Percentiles rank a stretch among this genome's conserved stretches.
These are phyloP conservation scores for Cariama cristata DNA, from an alignment of 2,113 vertebrate genomes.

Conservation along the genomic window DNA sequence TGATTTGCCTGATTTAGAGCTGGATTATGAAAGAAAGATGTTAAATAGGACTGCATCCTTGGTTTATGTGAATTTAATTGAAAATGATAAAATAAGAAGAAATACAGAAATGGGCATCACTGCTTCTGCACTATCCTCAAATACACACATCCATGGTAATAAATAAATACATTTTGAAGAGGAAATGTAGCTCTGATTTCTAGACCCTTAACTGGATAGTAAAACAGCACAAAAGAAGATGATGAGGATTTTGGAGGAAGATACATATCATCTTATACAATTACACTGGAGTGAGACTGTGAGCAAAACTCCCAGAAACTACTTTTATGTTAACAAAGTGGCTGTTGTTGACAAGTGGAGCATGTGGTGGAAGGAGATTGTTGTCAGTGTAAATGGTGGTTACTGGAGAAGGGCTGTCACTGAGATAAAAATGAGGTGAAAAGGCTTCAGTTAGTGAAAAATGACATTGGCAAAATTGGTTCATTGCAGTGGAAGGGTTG, in stretches of 20 bases:
- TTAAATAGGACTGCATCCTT: background rate
- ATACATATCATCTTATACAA: background rate
- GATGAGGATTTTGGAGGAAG: background rate
- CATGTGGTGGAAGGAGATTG: constrained; percentile 58
- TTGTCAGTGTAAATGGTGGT: constrained; percentile 64
- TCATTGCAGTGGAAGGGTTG: constrained; percentile 6
- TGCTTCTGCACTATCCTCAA: background rate
- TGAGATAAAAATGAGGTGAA: constrained; percentile 57
- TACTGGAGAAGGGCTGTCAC: constrained; percentile 39
- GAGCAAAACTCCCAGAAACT: constrained; percentile 41
- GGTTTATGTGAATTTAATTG: background rate
- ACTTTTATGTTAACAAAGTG: constrained; percentile 31
- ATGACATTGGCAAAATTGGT: constrained; percentile 64
- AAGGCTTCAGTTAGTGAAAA: constrained; percentile 55
- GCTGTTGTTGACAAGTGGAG: constrained; percentile 51
- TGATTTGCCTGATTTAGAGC: background rate
- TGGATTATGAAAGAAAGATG: background rate
- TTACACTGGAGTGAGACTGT: constrained; percentile 19
- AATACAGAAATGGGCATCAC: background rate
- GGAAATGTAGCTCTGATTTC: background rate
- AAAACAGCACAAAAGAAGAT: background rate
- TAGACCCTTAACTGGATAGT: background rate
- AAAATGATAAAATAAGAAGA: background rate
- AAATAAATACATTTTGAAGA: background rate
- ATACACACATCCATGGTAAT: background rate